These are phyloP conservation scores for Augochlorella aurata DNA, from an alignment of 2,888 invertebrate genomes.

Conservation along the genomic window DNA sequence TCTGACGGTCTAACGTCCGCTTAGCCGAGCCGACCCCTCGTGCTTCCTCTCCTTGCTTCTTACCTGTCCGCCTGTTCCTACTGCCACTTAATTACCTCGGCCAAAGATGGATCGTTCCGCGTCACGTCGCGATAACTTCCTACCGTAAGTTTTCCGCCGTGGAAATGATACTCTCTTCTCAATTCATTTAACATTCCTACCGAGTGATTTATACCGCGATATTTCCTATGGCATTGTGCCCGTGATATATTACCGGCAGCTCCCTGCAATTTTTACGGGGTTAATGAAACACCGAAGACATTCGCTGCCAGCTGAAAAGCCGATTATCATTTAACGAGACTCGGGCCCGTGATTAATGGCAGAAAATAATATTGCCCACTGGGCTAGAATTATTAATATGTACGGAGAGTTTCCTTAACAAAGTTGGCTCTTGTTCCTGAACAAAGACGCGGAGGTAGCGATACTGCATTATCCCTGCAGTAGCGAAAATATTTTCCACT, in stretches of 20 bases:
- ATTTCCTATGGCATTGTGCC: not conserved
- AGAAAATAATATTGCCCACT: not conserved
- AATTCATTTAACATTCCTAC: conserved; percentile 7
- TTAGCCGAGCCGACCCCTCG: conserved; percentile 22
- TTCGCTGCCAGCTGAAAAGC: not conserved
- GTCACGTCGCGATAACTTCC: not conserved
- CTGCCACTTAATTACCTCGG: conserved; percentile 45
- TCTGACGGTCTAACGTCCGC: conserved; percentile 50
- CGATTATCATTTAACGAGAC: conserved; percentile 10
- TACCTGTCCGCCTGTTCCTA: conserved; percentile 45
- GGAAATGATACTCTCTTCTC: conserved; percentile 3
- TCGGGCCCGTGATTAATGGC: not conserved
- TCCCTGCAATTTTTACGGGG: not conserved
- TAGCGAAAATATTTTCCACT: too few relatives aligned
- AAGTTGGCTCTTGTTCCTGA: not conserved
- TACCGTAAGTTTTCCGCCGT: conserved; percentile 7
- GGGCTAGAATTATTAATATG: not conserved
- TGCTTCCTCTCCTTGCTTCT: conserved; percentile 27
- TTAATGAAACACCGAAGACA: not conserved
- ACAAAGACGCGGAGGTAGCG: too few relatives aligned
- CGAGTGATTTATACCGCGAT: conserved; percentile 4
- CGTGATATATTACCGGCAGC: not conserved
- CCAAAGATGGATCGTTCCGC: conserved; percentile 33
- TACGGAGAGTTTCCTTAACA: not conserved
- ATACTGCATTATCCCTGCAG: too few relatives aligned